phyloP scores from a whole-genome alignment of 1,140 invertebrate species.

The Ridgeia piscesae region DNA sequence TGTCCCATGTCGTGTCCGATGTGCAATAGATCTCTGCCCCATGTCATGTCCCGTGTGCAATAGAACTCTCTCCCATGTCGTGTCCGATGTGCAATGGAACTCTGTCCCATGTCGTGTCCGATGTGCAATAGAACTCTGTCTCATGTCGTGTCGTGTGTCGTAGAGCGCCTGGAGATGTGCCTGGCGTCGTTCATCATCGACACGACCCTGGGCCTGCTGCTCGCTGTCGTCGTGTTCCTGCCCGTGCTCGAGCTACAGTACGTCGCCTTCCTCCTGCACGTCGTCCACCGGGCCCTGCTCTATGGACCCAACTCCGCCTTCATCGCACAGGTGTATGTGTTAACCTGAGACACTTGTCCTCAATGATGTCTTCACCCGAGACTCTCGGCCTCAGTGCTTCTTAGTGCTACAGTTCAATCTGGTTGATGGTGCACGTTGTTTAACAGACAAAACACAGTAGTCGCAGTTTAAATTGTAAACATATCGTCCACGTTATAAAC shows the following conservation, averaged over 20 bases:
- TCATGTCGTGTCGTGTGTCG: too few species aligned
- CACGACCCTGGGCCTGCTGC: conserved; percentile 29
- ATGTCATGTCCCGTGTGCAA: too few species aligned
- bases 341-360: too few species aligned
- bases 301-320: conserved; percentile 38
- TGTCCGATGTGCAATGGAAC: not conserved
- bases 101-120: not conserved
- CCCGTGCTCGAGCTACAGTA: conserved; percentile 35
- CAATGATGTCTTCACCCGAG: too few species aligned
- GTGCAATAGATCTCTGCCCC: too few species aligned
- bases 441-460: too few species aligned
- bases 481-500: too few species aligned
- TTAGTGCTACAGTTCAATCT: too few species aligned
- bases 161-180: conserved; percentile 33
- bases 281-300: conserved; percentile 33
- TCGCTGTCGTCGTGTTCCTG: conserved; percentile 29
- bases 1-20: not conserved
- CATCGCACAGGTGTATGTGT: not conserved
- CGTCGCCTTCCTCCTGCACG: conserved; percentile 29
- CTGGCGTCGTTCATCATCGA: conserved; percentile 34
- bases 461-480: too few species aligned
- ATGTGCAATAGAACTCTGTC: too few species aligned
- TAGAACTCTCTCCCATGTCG: not conserved
- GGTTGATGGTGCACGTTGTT: too few species aligned
- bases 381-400: too few species aligned